These are phyloP conservation scores for Allolobophora icterica DNA, from an alignment of 2,888 invertebrate species.

Conservation along the genomic window DNA sequence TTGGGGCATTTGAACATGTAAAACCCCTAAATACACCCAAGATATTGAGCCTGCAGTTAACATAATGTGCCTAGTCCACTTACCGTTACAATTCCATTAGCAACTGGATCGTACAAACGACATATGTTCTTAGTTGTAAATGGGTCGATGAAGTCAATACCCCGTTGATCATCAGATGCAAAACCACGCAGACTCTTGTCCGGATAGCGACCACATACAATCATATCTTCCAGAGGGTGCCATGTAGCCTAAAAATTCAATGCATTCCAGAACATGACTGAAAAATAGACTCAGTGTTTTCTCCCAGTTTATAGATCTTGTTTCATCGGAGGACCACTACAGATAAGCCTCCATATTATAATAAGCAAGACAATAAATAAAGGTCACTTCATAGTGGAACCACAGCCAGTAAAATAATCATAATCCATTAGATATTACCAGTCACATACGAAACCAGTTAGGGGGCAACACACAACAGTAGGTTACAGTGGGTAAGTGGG, in stretches of 20 bases:
- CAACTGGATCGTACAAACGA: constrained; percentile 54
- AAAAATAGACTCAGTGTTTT: not conserved
- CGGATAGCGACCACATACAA: constrained; percentile 66
- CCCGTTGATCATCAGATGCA: constrained; percentile 53
- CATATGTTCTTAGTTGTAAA: constrained; percentile 55
- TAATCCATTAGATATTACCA: too few relatives aligned
- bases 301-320: not conserved
- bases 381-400: too few relatives aligned
- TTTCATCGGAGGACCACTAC: not conserved
- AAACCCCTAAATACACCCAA: too few relatives aligned
- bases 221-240: constrained; percentile 66
- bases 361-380: too few relatives aligned
- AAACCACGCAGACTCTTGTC: constrained; percentile 59
- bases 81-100: constrained; percentile 55
- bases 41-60: too few relatives aligned
- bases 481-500: too few relatives aligned
- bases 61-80: constrained; percentile 39
- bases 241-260: constrained; percentile 62
- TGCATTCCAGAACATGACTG: not conserved
- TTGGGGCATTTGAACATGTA: too few relatives aligned
- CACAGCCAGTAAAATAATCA: too few relatives aligned
- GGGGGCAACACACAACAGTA: too few relatives aligned
- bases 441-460: too few relatives aligned
- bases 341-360: too few relatives aligned
- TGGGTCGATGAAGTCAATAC: constrained; percentile 65